A percentile compares a stretch with the other conserved stretches of the same genome.
Evolutionary conservation across 2,888 invertebrate species (phyloP).

Genomic region (Oligia strigilis): DNA sequence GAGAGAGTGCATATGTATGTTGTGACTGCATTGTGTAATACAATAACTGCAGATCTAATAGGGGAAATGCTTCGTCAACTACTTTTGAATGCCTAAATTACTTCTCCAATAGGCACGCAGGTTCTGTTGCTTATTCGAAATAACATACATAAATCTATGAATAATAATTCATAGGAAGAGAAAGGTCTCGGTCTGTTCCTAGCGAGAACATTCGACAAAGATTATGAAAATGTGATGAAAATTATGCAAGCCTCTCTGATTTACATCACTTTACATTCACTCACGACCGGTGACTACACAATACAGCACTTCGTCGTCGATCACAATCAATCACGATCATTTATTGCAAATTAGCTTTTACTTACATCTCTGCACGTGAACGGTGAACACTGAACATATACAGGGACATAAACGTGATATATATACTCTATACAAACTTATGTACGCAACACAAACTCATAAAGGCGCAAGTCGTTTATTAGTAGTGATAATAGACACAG

Average conservation of each 20-base stretch:
- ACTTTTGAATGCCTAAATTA: neutral
- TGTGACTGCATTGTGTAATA: neutral
- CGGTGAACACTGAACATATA: neutral
- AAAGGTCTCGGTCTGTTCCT: slow-evolving; percentile 9
- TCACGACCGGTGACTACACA: slow-evolving; percentile 24
- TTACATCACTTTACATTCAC: slow-evolving; percentile 35
- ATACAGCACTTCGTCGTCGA: slow-evolving; percentile 23
- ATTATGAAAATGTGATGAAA: slow-evolving; percentile 24
- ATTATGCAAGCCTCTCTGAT: slow-evolving; percentile 26
- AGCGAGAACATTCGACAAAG: neutral
- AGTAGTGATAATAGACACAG: too few relatives aligned
- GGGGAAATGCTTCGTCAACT: neutral
- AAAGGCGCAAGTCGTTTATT: neutral
- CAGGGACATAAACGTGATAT: neutral
- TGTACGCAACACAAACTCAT: neutral
- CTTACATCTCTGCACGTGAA: slow-evolving; percentile 1
- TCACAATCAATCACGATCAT: slow-evolving; percentile 53
- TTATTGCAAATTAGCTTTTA: slow-evolving; percentile 46
- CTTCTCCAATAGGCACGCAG: neutral
- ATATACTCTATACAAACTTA: neutral
- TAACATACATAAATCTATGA: neutral
- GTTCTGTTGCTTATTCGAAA: neutral
- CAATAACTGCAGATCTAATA: neutral
- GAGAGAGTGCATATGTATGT: neutral
- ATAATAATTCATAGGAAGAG: slow-evolving; percentile 1